Conservation (phyloP, 1,140 invertebrate species). For the Ruditapes philippinarum region DNA sequence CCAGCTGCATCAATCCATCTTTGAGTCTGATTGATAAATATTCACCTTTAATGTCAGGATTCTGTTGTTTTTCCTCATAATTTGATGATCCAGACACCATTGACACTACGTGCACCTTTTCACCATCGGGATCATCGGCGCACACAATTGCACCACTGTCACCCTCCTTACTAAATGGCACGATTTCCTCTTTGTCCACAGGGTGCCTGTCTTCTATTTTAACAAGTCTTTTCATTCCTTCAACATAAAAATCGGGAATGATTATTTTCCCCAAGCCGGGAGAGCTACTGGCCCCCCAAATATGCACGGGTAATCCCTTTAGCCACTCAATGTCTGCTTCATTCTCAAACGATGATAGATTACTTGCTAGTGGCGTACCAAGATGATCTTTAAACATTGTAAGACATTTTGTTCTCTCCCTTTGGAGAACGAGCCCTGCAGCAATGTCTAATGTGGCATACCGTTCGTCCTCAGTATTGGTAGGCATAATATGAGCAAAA, state of each 20-base stretch:
- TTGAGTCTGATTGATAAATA: neutral
- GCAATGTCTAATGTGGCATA: conserved; percentile 1
- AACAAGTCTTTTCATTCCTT: neutral
- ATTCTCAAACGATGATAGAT: neutral
- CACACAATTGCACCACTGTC: conserved; percentile 40
- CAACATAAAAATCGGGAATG: neutral
- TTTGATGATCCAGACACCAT: conserved; percentile 12
- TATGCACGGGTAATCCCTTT: conserved; percentile 14
- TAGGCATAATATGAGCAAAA: neutral
- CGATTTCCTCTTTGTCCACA: neutral
- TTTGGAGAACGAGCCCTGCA: neutral
- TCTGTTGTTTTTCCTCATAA: neutral
- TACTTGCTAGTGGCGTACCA: neutral
- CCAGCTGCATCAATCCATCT: neutral
- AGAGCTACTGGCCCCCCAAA: conserved; percentile 6
- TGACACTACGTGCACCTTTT: conserved; percentile 1
- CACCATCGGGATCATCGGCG: conserved; percentile 24
- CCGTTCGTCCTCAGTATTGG: neutral
- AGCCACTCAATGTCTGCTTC: neutral
- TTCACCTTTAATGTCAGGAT: neutral
- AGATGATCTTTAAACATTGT: neutral
- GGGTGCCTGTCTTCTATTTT: conserved; percentile 6
- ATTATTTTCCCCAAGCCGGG: conserved; percentile 11
- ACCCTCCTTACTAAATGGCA: neutral
- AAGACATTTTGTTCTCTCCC: neutral